phyloP scores from a whole-genome alignment of 2,797 vertebrate genomes.

The Sardinella longiceps region DNA sequence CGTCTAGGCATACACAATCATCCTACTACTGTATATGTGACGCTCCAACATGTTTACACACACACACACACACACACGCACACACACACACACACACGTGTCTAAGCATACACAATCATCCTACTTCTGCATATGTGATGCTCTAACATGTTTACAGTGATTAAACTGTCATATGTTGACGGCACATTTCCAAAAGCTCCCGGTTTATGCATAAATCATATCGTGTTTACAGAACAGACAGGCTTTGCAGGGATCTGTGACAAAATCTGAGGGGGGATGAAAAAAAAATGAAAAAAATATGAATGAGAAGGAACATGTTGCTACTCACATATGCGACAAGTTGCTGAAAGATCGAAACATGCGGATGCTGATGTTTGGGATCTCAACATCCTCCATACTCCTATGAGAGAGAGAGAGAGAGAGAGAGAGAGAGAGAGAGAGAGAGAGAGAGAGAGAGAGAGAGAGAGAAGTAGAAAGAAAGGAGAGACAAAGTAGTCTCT shows the following conservation, averaged over 20 bases:
- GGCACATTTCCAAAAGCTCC: not conserved
- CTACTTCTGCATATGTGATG: not conserved
- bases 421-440: not conserved
- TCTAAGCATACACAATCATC: not conserved
- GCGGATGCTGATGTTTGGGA: slow-evolving; percentile 67
- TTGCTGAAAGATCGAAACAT: slow-evolving; percentile 69
- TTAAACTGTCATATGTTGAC: not conserved
- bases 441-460: not conserved
- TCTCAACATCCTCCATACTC: slow-evolving; percentile 72
- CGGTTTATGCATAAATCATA: not conserved
- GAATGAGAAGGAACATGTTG: not conserved
- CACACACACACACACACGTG: too few relatives aligned
- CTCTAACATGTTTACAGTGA: not conserved
- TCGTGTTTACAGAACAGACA: not conserved
- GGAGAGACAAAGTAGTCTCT: not conserved
- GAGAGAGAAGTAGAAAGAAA: too few relatives aligned
- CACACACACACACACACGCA: too few relatives aligned
- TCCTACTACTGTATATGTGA: not conserved
- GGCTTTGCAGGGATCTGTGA: not conserved
- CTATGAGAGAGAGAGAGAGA: slow-evolving; percentile 49
- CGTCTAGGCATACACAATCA: not conserved
- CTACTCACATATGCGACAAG: slow-evolving; percentile 74
- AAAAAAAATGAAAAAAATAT: not conserved
- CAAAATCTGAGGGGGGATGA: not conserved
- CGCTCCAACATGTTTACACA: not conserved